Conservation (phyloP, 2,797 vertebrate genomes). For the Rhinophrynus dorsalis region DNA sequence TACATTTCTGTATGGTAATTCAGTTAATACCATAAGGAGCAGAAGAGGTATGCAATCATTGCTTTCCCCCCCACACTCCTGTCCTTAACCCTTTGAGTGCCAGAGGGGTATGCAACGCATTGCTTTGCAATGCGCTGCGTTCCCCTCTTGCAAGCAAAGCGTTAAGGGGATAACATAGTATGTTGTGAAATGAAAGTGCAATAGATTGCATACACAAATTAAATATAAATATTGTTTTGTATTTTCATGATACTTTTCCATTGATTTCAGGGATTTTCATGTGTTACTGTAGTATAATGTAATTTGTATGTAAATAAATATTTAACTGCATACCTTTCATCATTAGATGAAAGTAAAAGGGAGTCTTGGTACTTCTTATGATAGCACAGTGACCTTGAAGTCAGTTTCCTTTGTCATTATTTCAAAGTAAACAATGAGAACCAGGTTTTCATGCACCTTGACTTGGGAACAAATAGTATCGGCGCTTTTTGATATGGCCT, state of each 20-base stretch:
- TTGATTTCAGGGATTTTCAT: slow-evolving; percentile 47
- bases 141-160: too few species aligned
- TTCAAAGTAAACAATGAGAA: slow-evolving; percentile 12
- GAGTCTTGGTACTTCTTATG: slow-evolving; percentile 11
- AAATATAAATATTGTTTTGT: slow-evolving; percentile 40
- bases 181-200: too few species aligned
- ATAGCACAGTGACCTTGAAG: slow-evolving; percentile 22
- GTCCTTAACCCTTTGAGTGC: too few species aligned
- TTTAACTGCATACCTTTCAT: slow-evolving; percentile 43
- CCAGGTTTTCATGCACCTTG: slow-evolving; percentile 29
- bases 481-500: slow-evolving; percentile 28
- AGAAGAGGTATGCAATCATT: too few species aligned
- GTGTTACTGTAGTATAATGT: slow-evolving; percentile 35
- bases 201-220: too few species aligned
- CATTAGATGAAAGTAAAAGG: slow-evolving; percentile 29
- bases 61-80: too few species aligned
- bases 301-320: slow-evolving; percentile 53
- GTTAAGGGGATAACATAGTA: too few species aligned
- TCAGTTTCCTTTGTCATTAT: slow-evolving; percentile 17
- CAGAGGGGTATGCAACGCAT: too few species aligned
- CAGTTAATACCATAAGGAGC: too few species aligned
- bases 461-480: slow-evolving; percentile 11
- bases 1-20: too few species aligned
- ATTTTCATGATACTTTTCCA: slow-evolving; percentile 32
- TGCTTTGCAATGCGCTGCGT: too few species aligned